Base-by-base conservation (phyloP, 2,113 vertebrate genomes). In the Collichthys lucidus region DNA sequence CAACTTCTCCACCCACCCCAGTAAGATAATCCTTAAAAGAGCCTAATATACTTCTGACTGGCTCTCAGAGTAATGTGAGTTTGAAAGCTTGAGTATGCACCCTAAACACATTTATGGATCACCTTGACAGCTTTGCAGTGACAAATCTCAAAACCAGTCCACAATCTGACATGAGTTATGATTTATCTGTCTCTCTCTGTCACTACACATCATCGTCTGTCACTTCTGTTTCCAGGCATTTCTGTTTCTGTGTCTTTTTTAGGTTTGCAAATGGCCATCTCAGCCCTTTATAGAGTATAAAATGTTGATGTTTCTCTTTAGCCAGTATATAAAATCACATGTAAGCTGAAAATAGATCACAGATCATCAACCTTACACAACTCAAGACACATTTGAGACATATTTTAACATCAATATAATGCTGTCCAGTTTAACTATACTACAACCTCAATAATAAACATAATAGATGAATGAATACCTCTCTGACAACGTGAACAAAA, bases 191-290 rank as follows among this genome's bases (percentile, higher is more conserved):
- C 26, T 57, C 42, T 59, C 11, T 50, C 26, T 50, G 50, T 59
- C 67, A 31, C 47, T 44, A 5, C 19, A 8, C 49, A 40, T 22
- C 24, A 35, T 22, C 17, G 49, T 42, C 49, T 65, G 66, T 52
- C 76, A 61, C 53, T 62, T 52, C 47, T 42, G n/a, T 60, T 83
- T 72, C 49, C 11, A 40, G 4, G 68, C 44, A 29, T 69, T 73
- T 80, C 24, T 60, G 20, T 74, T 22, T 53, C 50, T 14, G 10
- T 24, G 24, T 26, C 22, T 42, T 40, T 53, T 80, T 11, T 14
- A 63, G 35, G 19, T 42, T 59, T 61, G 29, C 10, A 56, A 61
- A 59, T 40, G 26, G 59, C 50, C 50, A 65, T 14, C 10, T 59
- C 42, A 49, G 24, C 7, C 66, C 2, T 52, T 5, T 50, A 72